These are phyloP conservation scores for Trididemnum clinides DNA, from an alignment of 23 tunicate genomes.

Conservation along the genomic window DNA sequence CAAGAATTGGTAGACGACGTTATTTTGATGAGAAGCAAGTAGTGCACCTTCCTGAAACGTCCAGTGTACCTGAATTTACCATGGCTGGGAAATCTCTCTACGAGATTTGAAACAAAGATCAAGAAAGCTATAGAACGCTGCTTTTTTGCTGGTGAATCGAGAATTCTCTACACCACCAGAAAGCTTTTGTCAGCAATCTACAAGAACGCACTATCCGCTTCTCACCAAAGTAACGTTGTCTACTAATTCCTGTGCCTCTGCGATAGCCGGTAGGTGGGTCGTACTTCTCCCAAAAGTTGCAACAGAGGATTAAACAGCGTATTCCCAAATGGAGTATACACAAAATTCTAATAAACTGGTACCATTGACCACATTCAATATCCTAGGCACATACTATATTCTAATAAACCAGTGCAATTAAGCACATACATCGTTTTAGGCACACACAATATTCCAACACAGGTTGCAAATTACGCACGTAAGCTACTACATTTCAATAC, in stretches of 20 bases:
- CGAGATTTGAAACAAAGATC: not conserved
- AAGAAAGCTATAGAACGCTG: not conserved
- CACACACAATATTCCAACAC: too few species aligned
- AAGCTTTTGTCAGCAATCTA: not conserved
- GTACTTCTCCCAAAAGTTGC: conserved; percentile 3
- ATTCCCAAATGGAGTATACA: not conserved
- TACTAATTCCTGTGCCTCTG: not conserved
- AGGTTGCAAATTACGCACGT: too few species aligned
- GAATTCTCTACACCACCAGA: not conserved
- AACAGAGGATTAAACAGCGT: not conserved
- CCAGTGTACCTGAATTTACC: not conserved
- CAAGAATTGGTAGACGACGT: too few species aligned
- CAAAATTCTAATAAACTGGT: too few species aligned
- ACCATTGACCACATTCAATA: too few species aligned
- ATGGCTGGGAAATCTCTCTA: not conserved
- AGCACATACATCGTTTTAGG: too few species aligned
- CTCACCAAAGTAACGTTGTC: not conserved
- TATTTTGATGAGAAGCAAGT: too few species aligned
- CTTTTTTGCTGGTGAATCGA: not conserved
- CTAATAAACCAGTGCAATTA: too few species aligned
- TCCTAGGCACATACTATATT: too few species aligned
- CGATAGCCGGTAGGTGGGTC: conserved; percentile 5
- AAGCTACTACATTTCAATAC: too few species aligned
- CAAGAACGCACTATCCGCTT: not conserved
- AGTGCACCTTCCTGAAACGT: too few species aligned